phyloP scores from a whole-genome alignment of 2,888 invertebrate genomes.

The Rhopalosiphum nymphaeae region DNA sequence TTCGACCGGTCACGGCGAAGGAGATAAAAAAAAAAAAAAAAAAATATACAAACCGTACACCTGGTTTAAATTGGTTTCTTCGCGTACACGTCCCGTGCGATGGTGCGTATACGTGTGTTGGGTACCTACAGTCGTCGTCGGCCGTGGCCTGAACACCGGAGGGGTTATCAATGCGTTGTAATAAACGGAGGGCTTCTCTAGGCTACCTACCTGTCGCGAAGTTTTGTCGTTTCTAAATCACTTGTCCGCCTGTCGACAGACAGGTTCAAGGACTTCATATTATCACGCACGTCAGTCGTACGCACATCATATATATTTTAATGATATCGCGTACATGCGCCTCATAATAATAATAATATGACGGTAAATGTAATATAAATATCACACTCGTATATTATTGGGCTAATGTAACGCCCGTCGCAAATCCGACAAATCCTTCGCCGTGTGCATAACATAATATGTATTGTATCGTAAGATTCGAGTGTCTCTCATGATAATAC shows the following conservation, averaged over 20 bases:
- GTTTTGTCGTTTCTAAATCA: slow-evolving; percentile 56
- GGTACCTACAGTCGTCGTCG: not conserved
- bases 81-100: not conserved
- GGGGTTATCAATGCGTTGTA: not conserved
- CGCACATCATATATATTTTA: not conserved
- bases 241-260: slow-evolving; percentile 54
- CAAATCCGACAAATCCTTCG: not conserved
- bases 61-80: slow-evolving; percentile 64
- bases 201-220: slow-evolving; percentile 63
- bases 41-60: slow-evolving; percentile 48
- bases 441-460: not conserved
- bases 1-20: slow-evolving; percentile 28
- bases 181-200: not conserved
- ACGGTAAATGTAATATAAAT: not conserved
- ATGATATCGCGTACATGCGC: not conserved
- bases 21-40: slow-evolving; percentile 33
- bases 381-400: not conserved
- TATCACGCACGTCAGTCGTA: not conserved
- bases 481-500: not conserved
- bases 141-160: not conserved
- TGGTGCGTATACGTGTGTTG: not conserved
- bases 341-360: not conserved
- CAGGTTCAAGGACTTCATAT: slow-evolving; percentile 58
- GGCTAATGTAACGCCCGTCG: not conserved
- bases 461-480: not conserved